Conservation (phyloP, 2,797 vertebrate genomes). For the Antrozous pallidus region DNA sequence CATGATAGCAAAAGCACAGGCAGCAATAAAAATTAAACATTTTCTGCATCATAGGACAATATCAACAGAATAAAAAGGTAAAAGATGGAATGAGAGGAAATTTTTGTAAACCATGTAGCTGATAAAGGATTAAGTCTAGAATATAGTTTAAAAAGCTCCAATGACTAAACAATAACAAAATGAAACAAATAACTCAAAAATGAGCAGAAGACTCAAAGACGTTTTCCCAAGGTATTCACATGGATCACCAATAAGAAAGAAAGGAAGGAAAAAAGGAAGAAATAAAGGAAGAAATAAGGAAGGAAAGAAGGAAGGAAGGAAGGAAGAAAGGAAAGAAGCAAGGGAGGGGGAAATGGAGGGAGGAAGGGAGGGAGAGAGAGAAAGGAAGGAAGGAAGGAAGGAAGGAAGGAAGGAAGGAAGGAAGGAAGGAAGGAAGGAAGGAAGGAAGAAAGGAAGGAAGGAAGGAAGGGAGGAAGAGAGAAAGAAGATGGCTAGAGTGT, state of each 20-base stretch:
- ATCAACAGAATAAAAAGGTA: background rate
- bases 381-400: background rate
- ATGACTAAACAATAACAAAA: background rate
- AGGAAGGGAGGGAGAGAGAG: background rate
- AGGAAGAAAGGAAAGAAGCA: background rate
- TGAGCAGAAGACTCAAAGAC: background rate
- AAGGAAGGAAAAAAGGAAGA: background rate
- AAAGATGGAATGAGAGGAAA: background rate
- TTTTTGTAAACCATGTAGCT: background rate
- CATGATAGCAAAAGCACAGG: background rate
- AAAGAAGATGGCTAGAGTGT: background rate
- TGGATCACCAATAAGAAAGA: background rate
- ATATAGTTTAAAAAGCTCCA: background rate
- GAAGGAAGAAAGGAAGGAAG: background rate
- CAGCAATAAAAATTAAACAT: background rate
- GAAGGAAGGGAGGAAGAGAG: background rate
- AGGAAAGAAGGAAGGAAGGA: background rate
- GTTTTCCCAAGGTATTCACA: background rate
- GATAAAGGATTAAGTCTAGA: background rate
- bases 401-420: too few species aligned
- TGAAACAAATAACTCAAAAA: background rate
- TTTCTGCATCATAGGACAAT: background rate
- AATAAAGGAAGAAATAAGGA: background rate
- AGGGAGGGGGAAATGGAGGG: background rate
- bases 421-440: background rate